Evolutionary conservation across 2,888 invertebrate species (phyloP), one percentile per base, ranked within the genome.

Genomic region (Aelia acuminata): DNA sequence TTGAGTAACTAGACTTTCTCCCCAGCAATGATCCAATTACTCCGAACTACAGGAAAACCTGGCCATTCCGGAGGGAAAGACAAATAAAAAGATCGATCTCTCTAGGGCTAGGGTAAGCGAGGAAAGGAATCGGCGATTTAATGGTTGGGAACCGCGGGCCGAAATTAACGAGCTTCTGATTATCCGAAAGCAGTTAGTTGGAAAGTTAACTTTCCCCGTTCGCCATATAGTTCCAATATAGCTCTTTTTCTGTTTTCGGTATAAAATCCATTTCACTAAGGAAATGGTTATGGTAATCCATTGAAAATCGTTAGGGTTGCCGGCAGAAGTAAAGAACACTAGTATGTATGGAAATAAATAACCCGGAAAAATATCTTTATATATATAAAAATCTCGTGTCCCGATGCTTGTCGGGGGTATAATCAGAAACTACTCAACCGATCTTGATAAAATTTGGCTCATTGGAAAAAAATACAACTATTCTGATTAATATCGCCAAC

Each of bases 151-250:
- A 63, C 63, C 63, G 1, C 3, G 4, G 8, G 63, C 18, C 31
- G 31, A 63, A 57, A 63, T 63, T 80, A 80, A 43, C 80, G 80
- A 80, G 39, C 18, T 80, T 43, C 80, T 80, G 80, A 80, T 80
- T 43, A 80, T 80, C 3, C 11, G 80, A 80, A 75, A 75, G 43
- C 20, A n/a, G 80, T n/a, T n/a, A 5, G 18, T n/a, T 80, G 43
- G 80, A 80, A 80, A 80, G 80, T 80, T 31, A 18, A 31, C 63
- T 63, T 63, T 63, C 63, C 7, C 63, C n/a, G n/a, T n/a, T n/a
- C n/a, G n/a, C 18, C 18, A 31, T 15, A 13, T 18, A 57, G 26
- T 57, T 26, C 13, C 11, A 13, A 26, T 26, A 26, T 57, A 15
- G 31, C 1, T 31, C 13, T 63, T 63, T 63, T 63, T 31, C 1